phyloP scores from a whole-genome alignment of 2,888 invertebrate genomes.

The Cheilosia impressa region DNA sequence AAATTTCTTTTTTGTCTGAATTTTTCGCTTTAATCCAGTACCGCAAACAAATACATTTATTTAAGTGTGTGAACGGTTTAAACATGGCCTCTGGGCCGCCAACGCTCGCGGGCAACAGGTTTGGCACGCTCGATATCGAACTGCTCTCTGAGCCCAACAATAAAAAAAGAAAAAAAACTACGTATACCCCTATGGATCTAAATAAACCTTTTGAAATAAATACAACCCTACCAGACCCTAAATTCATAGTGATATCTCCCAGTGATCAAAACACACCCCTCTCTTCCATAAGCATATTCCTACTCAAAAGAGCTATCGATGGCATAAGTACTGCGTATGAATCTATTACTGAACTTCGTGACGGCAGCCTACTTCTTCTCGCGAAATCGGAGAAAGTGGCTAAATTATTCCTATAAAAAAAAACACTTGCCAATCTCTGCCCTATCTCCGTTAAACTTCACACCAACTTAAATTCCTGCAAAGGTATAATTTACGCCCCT shows the following conservation, averaged over 20 bases:
- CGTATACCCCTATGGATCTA: background rate
- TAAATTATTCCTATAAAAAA: constrained; percentile 3
- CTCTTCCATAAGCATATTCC: constrained; percentile 12
- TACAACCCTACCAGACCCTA: constrained; percentile 1
- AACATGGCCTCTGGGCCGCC: too few species aligned
- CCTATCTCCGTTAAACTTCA: background rate
- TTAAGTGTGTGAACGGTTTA: too few species aligned
- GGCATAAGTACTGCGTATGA: constrained; percentile 11
- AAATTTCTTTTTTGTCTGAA: too few species aligned
- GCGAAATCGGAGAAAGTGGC: constrained; percentile 15
- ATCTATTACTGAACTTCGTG: background rate
- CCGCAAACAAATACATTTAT: too few species aligned
- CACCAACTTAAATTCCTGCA: constrained; percentile 1
- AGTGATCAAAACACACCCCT: background rate
- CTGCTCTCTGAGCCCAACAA: too few species aligned
- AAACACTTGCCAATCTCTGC: background rate
- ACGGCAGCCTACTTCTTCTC: constrained; percentile 12
- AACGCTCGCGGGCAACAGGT: too few species aligned
- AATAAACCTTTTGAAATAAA: background rate
- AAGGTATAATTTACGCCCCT: constrained; percentile 30
- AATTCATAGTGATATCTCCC: constrained; percentile 25
- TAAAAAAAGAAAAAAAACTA: background rate
- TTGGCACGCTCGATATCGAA: too few species aligned
- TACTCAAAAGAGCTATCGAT: constrained; percentile 36
- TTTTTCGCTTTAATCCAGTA: too few species aligned